Evolutionary conservation across 2,888 invertebrate genomes (phyloP).

Genomic region (Drosophila conformis): DNA sequence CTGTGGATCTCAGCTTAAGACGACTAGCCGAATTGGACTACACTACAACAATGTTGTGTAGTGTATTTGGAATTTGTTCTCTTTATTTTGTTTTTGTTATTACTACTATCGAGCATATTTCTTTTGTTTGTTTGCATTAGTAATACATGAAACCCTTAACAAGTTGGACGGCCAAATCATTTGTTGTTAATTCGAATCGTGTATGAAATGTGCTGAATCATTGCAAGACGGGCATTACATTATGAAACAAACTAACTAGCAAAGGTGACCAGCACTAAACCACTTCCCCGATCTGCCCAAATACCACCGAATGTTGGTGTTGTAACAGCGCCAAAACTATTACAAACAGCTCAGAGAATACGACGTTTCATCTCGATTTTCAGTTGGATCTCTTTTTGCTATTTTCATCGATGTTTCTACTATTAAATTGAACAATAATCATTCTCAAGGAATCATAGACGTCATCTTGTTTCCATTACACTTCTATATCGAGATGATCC

Average conservation of each 20-base stretch:
- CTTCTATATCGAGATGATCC: not conserved
- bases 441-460: not conserved
- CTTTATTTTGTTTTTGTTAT: not conserved
- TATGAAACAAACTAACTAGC: slow-evolving; percentile 39
- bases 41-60: slow-evolving; percentile 1
- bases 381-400: not conserved
- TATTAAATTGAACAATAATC: not conserved
- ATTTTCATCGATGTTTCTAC: not conserved
- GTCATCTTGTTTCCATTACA: not conserved
- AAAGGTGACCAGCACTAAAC: slow-evolving; percentile 34
- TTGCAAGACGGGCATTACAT: slow-evolving; percentile 13
- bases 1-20: slow-evolving; percentile 7
- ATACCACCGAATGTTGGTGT: slow-evolving; percentile 2
- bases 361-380: not conserved
- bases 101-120: not conserved
- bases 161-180: slow-evolving; percentile 17
- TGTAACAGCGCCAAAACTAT: slow-evolving; percentile 14
- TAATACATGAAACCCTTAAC: slow-evolving; percentile 1
- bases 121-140: not conserved
- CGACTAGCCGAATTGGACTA: slow-evolving; percentile 14
- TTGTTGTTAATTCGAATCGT: slow-evolving; percentile 11
- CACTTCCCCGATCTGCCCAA: slow-evolving; percentile 10
- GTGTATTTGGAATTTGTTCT: slow-evolving; percentile 13
- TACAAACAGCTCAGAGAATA: not conserved
- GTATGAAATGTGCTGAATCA: slow-evolving; percentile 27